Evolutionary conservation across 2,797 vertebrate species (phyloP).

Genomic region (Phrynocephalus guinanensis): DNA sequence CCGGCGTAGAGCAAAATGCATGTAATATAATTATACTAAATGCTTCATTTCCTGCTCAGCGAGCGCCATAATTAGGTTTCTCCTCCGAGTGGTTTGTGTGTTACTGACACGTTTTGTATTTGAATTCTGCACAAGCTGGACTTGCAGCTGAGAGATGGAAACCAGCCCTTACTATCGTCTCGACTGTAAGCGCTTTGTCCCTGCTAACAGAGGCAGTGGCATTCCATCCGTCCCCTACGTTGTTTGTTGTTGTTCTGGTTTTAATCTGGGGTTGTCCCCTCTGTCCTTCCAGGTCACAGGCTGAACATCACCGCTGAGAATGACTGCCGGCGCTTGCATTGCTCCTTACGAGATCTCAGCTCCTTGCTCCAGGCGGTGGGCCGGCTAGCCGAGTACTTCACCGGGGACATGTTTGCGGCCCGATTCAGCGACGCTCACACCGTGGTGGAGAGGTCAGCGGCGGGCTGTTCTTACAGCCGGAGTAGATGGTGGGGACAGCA

Average conservation of each 20-base stretch:
- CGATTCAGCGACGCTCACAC: slow-evolving; percentile 92
- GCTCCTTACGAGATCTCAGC: slow-evolving; percentile 94
- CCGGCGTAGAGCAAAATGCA: slow-evolving; percentile 33
- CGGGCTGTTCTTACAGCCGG: fast-evolving
- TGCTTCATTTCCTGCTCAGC: slow-evolving; percentile 53
- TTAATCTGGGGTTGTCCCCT: not conserved
- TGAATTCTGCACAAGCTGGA: not conserved
- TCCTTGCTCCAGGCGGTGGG: slow-evolving; percentile 95
- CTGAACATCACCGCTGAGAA: slow-evolving; percentile 96
- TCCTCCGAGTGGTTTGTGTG: not conserved
- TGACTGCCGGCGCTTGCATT: slow-evolving; percentile 93
- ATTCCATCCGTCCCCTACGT: not conserved
- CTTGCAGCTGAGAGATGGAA: not conserved
- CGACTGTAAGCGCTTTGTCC: not conserved
- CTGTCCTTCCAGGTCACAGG: slow-evolving; percentile 83
- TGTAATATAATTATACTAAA: slow-evolving; percentile 43
- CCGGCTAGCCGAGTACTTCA: slow-evolving; percentile 94
- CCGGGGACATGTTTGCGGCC: slow-evolving; percentile 89
- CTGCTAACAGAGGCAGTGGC: fast-evolving
- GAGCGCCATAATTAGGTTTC: slow-evolving; percentile 31
- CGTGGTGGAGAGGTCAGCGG: slow-evolving; percentile 92
- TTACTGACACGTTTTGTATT: not conserved
- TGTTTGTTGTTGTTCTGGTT: not conserved
- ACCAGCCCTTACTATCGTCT: not conserved
- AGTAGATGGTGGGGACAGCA: no score